phyloP scores from a whole-genome alignment of 2,113 vertebrate genomes.

The Proterorhinus semilunaris region DNA sequence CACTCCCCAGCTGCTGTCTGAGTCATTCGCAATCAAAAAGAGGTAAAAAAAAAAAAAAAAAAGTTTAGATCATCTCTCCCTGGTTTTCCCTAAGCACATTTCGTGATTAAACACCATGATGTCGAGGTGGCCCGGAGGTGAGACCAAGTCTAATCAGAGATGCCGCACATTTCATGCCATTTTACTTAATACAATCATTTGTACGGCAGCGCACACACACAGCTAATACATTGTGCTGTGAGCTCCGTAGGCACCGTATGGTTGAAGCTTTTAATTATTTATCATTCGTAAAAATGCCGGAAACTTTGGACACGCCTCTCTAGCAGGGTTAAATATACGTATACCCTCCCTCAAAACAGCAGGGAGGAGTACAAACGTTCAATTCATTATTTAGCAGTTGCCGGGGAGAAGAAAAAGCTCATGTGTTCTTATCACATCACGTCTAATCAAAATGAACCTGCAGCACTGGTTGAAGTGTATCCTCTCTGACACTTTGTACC shows the following conservation, averaged over 20 bases:
- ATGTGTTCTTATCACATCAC: neutral
- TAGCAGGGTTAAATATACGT: no score
- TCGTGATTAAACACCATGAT: slow-evolving; percentile 22
- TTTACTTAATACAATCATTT: slow-evolving; percentile 18
- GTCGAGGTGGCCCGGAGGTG: slow-evolving; percentile 20
- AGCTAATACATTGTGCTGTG: neutral
- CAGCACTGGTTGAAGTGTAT: neutral
- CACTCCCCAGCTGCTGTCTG: slow-evolving; percentile 39
- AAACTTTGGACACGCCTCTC: no score
- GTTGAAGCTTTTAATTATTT: no score
- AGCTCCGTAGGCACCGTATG: no score
- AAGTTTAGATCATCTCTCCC: slow-evolving; percentile 27
- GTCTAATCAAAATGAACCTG: neutral
- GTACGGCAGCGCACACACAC: neutral
- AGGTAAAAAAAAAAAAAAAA: slow-evolving; percentile 8
- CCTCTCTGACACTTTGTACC: slow-evolving; percentile 5
- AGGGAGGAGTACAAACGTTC: no score
- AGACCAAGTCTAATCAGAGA: slow-evolving; percentile 38
- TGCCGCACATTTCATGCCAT: slow-evolving; percentile 18
- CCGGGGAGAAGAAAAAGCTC: neutral
- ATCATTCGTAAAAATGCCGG: no score
- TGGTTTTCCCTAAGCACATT: slow-evolving; percentile 19
- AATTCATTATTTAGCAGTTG: neutral
- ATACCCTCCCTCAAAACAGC: no score
- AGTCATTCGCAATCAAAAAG: slow-evolving; percentile 34